Evolutionary conservation across 2,113 vertebrate genomes (phyloP).

Genomic region (Perca fluviatilis): DNA sequence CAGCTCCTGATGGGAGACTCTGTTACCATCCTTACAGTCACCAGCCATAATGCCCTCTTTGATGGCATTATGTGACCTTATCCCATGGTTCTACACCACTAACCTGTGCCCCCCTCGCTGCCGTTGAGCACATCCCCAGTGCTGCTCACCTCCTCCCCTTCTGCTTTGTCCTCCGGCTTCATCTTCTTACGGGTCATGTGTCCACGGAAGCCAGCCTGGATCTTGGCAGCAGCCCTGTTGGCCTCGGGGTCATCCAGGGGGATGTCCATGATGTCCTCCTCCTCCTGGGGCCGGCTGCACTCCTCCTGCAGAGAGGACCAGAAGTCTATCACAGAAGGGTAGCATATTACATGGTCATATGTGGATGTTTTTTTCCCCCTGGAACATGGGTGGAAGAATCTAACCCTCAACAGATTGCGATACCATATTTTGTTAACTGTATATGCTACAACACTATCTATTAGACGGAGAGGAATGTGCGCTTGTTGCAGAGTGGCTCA

Average conservation of each 20-base stretch:
- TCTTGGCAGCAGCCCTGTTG: slow-evolving; percentile 97
- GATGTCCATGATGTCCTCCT: slow-evolving; percentile 98
- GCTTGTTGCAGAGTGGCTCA: slow-evolving; percentile 14
- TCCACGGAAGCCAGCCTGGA: slow-evolving; percentile 98
- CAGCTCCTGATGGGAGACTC: slow-evolving; percentile 19
- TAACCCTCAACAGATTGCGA: slow-evolving; percentile 21
- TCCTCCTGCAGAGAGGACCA: slow-evolving; percentile 86
- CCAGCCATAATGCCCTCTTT: slow-evolving; percentile 47
- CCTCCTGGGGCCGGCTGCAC: slow-evolving; percentile 91
- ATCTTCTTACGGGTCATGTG: slow-evolving; percentile 99
- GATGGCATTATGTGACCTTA: slow-evolving; percentile 45
- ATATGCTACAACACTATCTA: neutral
- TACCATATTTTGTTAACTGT: slow-evolving; percentile 32
- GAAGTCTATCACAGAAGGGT: slow-evolving; percentile 11
- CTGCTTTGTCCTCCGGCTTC: slow-evolving; percentile 92
- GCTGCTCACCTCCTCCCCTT: slow-evolving; percentile 91
- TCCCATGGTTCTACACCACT: slow-evolving; percentile 62
- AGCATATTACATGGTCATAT: slow-evolving; percentile 6
- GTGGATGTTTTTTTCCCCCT: neutral
- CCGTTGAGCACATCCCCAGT: slow-evolving; percentile 83
- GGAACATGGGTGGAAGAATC: slow-evolving; percentile 10
- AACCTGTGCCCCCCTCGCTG: slow-evolving; percentile 78
- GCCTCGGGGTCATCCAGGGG: slow-evolving; percentile 96
- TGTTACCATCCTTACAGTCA: slow-evolving; percentile 38
- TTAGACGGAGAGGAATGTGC: slow-evolving; percentile 1